Conservation (phyloP, 2,113 vertebrate genomes). For the Hippolais icterina region DNA sequence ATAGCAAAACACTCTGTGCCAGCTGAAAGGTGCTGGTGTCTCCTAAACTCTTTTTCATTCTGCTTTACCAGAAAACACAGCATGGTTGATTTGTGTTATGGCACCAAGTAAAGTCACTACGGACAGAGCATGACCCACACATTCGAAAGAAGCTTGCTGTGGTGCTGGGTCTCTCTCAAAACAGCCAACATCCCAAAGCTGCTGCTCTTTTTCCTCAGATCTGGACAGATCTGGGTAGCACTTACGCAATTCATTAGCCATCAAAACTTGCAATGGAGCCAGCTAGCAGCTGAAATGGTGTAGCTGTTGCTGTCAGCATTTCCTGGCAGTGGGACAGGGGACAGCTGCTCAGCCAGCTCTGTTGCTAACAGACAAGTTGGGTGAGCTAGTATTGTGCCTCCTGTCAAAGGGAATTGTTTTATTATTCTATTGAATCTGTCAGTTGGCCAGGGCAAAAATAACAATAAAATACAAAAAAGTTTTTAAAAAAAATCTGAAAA, state of each 20-base stretch:
- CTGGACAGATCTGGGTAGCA: neutral
- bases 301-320: slow-evolving; percentile 52
- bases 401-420: slow-evolving; percentile 8
- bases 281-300: slow-evolving; percentile 17
- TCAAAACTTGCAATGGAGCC: neutral
- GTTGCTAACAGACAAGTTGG: neutral
- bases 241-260: slow-evolving; percentile 36
- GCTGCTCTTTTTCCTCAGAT: neutral
- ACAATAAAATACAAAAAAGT: neutral
- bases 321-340: slow-evolving; percentile 19
- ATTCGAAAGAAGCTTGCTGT: neutral
- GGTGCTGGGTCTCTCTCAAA: neutral
- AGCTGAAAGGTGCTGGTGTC: neutral
- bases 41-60: neutral
- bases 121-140: accelerated
- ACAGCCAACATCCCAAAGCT: neutral
- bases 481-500: neutral
- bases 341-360: slow-evolving; percentile 59
- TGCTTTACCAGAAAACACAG: neutral
- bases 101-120: neutral
- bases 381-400: slow-evolving; percentile 3
- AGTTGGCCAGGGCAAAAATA: neutral
- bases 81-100: neutral
- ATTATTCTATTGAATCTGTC: neutral
- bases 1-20: neutral